Evolutionary conservation across 2,888 invertebrate genomes (phyloP).

Genomic region (Camponotus fellah): DNA sequence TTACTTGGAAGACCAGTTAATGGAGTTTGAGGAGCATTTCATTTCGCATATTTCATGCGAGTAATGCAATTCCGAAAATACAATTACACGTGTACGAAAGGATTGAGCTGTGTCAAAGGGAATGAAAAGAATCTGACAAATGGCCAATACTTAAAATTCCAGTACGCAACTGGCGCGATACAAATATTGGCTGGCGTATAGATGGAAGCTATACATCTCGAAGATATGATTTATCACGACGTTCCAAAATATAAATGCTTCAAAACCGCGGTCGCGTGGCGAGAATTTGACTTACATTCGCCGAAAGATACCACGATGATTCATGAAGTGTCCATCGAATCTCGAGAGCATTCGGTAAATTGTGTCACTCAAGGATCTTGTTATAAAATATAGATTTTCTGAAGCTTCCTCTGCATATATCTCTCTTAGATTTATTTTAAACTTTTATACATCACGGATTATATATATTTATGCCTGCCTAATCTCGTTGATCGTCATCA

Average conservation of each 20-base stretch:
- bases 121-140: conserved; percentile 11
- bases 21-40: background rate
- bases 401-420: background rate
- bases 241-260: conserved; percentile 1
- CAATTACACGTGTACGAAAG: background rate
- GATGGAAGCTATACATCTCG: background rate
- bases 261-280: background rate
- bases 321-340: conserved; percentile 5
- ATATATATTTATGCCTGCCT: background rate
- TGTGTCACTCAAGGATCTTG: conserved; percentile 6
- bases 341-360: background rate
- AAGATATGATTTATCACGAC: background rate
- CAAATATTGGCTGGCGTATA: conserved; percentile 30
- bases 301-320: conserved; percentile 23
- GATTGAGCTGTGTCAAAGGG: background rate
- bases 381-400: conserved; percentile 15
- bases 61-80: conserved; percentile 13
- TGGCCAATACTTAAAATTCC: conserved; percentile 26
- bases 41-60: background rate
- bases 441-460: background rate
- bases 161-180: background rate
- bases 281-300: background rate
- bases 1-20: conserved; percentile 12
- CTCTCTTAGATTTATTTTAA: background rate
- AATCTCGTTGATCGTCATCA: too few relatives aligned